Conservation (phyloP, 2,888 invertebrate genomes). For the Margaritifera margaritifera region DNA sequence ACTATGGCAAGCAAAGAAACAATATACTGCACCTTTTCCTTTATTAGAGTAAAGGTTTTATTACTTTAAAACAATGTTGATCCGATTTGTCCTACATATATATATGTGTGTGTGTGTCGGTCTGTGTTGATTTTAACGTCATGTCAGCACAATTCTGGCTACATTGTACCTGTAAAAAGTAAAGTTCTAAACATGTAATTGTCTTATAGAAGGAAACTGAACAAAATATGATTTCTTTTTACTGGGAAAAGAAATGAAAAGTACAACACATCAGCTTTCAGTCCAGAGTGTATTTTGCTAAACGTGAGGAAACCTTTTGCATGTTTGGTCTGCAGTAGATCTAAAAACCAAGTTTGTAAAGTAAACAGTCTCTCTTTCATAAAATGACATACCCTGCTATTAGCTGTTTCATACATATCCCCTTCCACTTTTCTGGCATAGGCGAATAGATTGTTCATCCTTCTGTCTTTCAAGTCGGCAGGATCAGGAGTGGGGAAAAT, state of each 20-base stretch:
- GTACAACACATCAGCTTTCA: not conserved
- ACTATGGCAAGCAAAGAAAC: not conserved
- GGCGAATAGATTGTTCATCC: conserved; percentile 97
- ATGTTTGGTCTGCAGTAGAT: not conserved
- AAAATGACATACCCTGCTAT: conserved; percentile 81
- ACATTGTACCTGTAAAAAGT: too few relatives aligned
- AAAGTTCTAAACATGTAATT: too few relatives aligned
- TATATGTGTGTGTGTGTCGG: too few relatives aligned
- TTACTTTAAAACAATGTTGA: too few relatives aligned
- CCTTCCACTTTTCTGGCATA: conserved; percentile 99
- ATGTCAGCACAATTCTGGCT: too few relatives aligned
- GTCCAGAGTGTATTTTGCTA: not conserved
- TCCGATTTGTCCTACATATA: too few relatives aligned
- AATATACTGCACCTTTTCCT: not conserved
- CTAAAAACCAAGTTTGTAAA: not conserved
- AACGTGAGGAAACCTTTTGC: too few relatives aligned
- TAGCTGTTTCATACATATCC: conserved; percentile 99
- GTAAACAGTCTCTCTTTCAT: not conserved
- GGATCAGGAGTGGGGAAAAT: conserved; percentile 99
- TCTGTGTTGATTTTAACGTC: too few relatives aligned
- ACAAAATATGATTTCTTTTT: not conserved
- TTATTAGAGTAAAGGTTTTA: too few relatives aligned
- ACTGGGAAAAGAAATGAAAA: not conserved
- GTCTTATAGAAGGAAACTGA: not conserved
- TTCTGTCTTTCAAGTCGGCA: conserved; percentile 93